These are phyloP conservation scores for Halocaridina rubra DNA, from an alignment of 2,888 invertebrate genomes.

Conservation along the genomic window DNA sequence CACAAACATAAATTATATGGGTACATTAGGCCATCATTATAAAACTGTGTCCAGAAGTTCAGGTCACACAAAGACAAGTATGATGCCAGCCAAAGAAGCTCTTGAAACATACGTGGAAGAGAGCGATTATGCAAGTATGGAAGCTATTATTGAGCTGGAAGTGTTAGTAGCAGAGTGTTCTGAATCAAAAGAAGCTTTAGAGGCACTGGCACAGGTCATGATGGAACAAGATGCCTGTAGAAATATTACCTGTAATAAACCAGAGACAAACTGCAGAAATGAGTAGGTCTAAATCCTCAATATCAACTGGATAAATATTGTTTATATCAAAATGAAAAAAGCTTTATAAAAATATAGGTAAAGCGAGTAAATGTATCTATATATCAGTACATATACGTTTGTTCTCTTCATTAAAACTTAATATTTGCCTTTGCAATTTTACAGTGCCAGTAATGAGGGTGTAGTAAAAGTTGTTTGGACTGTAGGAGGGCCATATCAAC, in stretches of 20 bases:
- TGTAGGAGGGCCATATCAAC: constrained; percentile 17
- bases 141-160: constrained; percentile 16
- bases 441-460: not conserved
- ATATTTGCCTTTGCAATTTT: not conserved
- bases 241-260: not conserved
- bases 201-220: not conserved
- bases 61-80: too few species aligned
- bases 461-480: constrained; percentile 7
- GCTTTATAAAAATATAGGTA: not conserved
- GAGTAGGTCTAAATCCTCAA: not conserved
- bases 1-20: too few species aligned
- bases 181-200: not conserved
- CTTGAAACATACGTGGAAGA: not conserved
- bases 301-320: too few species aligned
- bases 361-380: not conserved
- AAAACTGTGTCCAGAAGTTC: too few species aligned
- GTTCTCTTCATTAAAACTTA: not conserved
- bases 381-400: not conserved
- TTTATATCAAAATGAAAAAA: not conserved
- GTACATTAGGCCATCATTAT: too few species aligned
- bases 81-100: not conserved
- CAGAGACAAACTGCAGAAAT: not conserved
- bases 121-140: constrained; percentile 14
- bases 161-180: not conserved
- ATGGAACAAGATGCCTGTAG: not conserved